Conservation (phyloP, 2,888 invertebrate genomes). For the Cybosia mesomella region DNA sequence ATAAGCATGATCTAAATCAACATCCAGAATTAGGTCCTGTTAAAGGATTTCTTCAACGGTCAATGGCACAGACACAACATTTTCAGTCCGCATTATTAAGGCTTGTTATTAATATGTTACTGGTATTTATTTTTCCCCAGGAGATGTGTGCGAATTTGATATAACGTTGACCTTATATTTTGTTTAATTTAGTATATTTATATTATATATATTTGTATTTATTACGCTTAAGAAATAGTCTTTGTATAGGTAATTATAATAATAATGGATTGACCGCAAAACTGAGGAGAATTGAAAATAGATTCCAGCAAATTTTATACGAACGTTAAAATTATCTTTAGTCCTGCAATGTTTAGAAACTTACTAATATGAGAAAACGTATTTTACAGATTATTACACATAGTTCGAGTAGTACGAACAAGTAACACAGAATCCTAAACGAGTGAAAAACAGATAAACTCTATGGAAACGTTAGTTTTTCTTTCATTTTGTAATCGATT, state of each 20-base stretch:
- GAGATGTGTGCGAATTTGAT: neutral
- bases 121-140: too few relatives aligned
- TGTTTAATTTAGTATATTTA: neutral
- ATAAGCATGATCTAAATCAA: too few relatives aligned
- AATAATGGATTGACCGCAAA: neutral
- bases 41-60: too few relatives aligned
- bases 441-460: too few relatives aligned
- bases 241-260: neutral
- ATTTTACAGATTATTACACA: neutral
- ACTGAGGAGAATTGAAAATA: neutral
- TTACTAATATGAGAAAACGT: neutral
- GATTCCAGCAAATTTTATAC: neutral
- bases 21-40: too few relatives aligned
- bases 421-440: neutral
- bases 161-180: neutral
- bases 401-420: neutral
- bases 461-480: neutral
- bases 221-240: neutral
- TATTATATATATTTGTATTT: too few relatives aligned
- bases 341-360: neutral
- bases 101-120: too few relatives aligned
- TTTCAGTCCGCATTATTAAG: too few relatives aligned
- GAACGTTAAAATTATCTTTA: neutral
- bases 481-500: conserved; percentile 21
- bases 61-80: too few relatives aligned